Percentiles rank a stretch among this genome's conserved stretches.
These are phyloP conservation scores for Tretioscincus oriximinensis DNA, from an alignment of 2,113 vertebrate species.

Conservation along the genomic window DNA sequence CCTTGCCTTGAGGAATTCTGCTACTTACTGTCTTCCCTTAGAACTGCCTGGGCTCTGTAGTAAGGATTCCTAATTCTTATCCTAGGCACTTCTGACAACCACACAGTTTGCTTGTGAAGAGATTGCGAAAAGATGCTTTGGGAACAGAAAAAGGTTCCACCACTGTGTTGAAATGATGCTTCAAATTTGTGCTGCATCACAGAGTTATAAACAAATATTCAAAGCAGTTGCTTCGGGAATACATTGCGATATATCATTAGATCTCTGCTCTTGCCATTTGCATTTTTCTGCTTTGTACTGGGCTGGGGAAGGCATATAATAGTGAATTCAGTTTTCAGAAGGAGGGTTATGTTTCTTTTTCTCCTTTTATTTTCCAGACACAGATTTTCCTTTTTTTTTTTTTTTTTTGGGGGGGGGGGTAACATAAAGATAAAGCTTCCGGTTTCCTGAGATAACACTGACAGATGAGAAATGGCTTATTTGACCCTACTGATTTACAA, in stretches of 20 bases:
- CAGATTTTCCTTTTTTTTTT: neutral
- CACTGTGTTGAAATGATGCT: conserved; percentile 52
- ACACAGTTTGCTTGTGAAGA: neutral
- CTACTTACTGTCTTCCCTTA: neutral
- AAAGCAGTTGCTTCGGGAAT: conserved; percentile 58
- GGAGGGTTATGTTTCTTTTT: conserved; percentile 36
- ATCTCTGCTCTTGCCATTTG: conserved; percentile 32
- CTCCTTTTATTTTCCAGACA: neutral
- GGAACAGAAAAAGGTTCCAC: neutral
- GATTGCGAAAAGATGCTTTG: neutral
- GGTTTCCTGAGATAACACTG: conserved; percentile 29
- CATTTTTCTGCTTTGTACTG: conserved; percentile 46
- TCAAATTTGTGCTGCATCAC: conserved; percentile 9
- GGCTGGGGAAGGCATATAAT: conserved; percentile 24
- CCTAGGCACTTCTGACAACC: neutral
- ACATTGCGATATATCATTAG: conserved; percentile 51
- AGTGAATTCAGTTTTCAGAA: conserved; percentile 12
- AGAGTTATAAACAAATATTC: conserved; percentile 57
- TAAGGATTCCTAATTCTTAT: neutral
- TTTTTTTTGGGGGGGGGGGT: no score
- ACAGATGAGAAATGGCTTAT: conserved; percentile 29
- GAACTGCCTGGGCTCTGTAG: neutral
- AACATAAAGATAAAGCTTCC: neutral
- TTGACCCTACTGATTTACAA: conserved; percentile 10
- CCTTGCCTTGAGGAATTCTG: no score